These are phyloP conservation scores for Lasioglossum pauxillum DNA, from an alignment of 2,888 invertebrate genomes.

Conservation along the genomic window DNA sequence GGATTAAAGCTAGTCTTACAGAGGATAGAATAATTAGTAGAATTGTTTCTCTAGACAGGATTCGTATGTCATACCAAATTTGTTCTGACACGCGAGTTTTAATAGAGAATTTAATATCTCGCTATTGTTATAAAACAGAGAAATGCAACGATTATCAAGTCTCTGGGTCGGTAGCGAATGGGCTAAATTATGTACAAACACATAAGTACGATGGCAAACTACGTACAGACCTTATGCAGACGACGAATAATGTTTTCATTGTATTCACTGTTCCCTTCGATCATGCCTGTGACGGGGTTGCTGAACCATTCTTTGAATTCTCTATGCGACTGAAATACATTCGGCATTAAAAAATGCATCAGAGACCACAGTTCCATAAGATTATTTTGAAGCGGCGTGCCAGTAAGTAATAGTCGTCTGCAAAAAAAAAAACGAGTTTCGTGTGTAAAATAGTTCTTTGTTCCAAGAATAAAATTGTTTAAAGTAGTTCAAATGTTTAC, in stretches of 20 bases:
- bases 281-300: slow-evolving; percentile 98
- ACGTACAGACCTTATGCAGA: slow-evolving; percentile 92
- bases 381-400: slow-evolving; percentile 98
- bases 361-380: slow-evolving; percentile 98
- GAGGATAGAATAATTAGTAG: not conserved
- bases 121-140: slow-evolving; percentile 74
- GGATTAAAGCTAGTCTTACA: not conserved
- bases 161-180: slow-evolving; percentile 79
- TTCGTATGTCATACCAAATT: slow-evolving; percentile 77
- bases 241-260: slow-evolving; percentile 95
- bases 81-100: slow-evolving; percentile 81
- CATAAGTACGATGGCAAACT: slow-evolving; percentile 73
- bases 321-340: slow-evolving; percentile 97
- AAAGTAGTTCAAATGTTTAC: slow-evolving; percentile 83
- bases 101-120: slow-evolving; percentile 80
- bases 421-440: slow-evolving; percentile 64
- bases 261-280: slow-evolving; percentile 96
- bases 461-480: not conserved
- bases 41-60: slow-evolving; percentile 82
- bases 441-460: not conserved
- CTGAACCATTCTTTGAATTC: slow-evolving; percentile 99
- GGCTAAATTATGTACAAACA: slow-evolving; percentile 20
- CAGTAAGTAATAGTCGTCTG: slow-evolving; percentile 95
- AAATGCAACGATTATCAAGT: slow-evolving; percentile 54
- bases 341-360: slow-evolving; percentile 99